Conservation (phyloP, 2,113 vertebrate species). For the Rhynchopsitta pachyrhyncha region DNA sequence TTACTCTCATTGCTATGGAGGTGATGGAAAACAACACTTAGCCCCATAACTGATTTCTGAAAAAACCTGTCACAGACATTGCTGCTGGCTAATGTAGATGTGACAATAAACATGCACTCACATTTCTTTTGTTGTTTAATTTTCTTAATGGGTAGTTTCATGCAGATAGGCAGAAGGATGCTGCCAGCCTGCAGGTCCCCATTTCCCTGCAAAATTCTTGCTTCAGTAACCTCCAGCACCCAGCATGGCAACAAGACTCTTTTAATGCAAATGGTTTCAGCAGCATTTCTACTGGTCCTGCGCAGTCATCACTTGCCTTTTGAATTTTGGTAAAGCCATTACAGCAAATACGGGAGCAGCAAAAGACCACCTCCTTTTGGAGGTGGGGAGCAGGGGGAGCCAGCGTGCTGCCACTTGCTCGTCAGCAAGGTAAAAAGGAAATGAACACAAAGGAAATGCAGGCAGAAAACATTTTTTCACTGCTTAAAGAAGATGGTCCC, state of each 20-base stretch:
- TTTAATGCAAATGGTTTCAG: not conserved
- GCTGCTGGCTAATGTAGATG: not conserved
- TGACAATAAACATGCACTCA: not conserved
- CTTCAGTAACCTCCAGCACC: not conserved
- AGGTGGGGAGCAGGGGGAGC: not conserved
- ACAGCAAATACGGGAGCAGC: not conserved
- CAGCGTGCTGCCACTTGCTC: not conserved
- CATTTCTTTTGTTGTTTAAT: not conserved
- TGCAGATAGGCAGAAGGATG: not conserved
- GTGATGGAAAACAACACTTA: not conserved
- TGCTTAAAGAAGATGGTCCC: not conserved
- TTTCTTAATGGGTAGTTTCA: not conserved
- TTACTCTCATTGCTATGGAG: not conserved
- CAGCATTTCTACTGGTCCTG: not conserved
- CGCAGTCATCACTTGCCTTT: not conserved
- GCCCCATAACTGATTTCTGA: not conserved
- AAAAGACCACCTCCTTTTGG: not conserved
- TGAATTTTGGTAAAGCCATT: conserved; percentile 1
- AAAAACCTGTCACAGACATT: not conserved
- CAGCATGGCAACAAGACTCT: not conserved
- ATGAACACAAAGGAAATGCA: not conserved
- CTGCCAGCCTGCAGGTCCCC: not conserved
- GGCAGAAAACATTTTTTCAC: not conserved
- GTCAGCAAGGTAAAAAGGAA: not conserved
- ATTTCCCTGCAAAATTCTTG: not conserved